Evolutionary conservation across 2,888 invertebrate genomes (phyloP).

Genomic region (Hylaea fasciaria): DNA sequence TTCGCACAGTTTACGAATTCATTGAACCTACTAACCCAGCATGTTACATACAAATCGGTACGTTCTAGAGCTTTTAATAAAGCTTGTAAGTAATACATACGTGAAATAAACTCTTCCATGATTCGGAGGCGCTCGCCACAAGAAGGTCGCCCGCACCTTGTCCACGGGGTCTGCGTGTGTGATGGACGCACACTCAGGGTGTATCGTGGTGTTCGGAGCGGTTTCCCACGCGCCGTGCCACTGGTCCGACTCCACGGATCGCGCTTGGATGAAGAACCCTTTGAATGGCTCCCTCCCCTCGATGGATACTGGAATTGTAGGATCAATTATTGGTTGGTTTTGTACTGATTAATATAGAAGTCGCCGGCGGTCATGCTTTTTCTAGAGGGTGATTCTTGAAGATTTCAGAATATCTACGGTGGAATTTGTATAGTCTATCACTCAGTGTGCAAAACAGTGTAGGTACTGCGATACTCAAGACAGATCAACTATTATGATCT

Average conservation of each 20-base stretch:
- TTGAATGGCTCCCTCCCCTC: conserved; percentile 87
- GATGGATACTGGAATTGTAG: conserved; percentile 81
- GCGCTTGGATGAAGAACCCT: conserved; percentile 93
- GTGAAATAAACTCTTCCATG: conserved; percentile 91
- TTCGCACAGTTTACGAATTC: too few species aligned
- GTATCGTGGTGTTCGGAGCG: conserved; percentile 89
- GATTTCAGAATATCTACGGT: too few species aligned
- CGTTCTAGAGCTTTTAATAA: too few species aligned
- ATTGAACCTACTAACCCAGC: too few species aligned
- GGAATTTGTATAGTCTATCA: too few species aligned
- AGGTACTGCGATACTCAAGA: too few species aligned
- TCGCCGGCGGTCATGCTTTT: too few species aligned
- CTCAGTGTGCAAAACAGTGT: too few species aligned
- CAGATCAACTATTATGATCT: too few species aligned
- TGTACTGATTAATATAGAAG: background rate
- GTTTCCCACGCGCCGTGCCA: conserved; percentile 91
- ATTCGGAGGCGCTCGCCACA: conserved; percentile 90
- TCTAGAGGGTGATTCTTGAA: too few species aligned
- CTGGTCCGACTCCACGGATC: conserved; percentile 88
- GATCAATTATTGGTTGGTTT: background rate
- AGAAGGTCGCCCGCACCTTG: conserved; percentile 88
- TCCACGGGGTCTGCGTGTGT: conserved; percentile 91
- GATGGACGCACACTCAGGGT: conserved; percentile 91
- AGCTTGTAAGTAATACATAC: conserved; percentile 81
- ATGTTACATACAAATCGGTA: too few species aligned